phyloP scores from a whole-genome alignment of 2,888 invertebrate genomes.

The Sycophila texana region DNA sequence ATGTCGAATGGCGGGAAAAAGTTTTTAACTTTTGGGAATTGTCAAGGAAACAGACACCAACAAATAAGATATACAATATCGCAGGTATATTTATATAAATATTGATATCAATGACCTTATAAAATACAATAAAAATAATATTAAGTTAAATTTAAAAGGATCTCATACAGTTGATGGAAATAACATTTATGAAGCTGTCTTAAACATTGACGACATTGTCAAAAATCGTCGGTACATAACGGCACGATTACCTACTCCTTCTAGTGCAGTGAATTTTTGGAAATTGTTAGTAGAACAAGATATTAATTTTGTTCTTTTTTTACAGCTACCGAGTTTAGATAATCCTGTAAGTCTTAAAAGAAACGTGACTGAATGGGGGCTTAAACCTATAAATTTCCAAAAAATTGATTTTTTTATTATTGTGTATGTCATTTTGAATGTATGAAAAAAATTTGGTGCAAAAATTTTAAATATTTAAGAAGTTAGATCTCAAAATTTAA shows the following conservation, averaged over 20 bases:
- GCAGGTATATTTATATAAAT: conserved; percentile 72
- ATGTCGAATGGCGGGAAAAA: conserved; percentile 74
- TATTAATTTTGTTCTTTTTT: conserved; percentile 72
- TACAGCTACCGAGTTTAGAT: conserved; percentile 71
- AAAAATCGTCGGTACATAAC: conserved; percentile 72
- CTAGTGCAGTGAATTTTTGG: conserved; percentile 77
- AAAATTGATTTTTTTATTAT: too few relatives aligned
- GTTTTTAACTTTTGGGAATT: conserved; percentile 67
- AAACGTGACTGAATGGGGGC: too few relatives aligned
- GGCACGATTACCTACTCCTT: conserved; percentile 75
- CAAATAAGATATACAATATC: conserved; percentile 67
- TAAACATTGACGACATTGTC: conserved; percentile 72
- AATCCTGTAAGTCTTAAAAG: conserved; percentile 67
- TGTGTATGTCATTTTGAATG: too few relatives aligned
- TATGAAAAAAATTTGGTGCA: too few relatives aligned
- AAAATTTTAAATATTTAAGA: too few relatives aligned
- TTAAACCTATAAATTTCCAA: too few relatives aligned
- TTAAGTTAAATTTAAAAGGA: conserved; percentile 70
- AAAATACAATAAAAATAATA: conserved; percentile 27
- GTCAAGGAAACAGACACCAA: conserved; percentile 54
- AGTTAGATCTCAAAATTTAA: too few relatives aligned
- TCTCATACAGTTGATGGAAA: conserved; percentile 69
- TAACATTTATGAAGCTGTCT: conserved; percentile 76
- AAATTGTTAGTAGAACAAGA: conserved; percentile 73
- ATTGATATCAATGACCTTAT: neutral